Evolutionary conservation across 2,797 vertebrate species (phyloP).

Genomic region (Eutrigla gurnardus): DNA sequence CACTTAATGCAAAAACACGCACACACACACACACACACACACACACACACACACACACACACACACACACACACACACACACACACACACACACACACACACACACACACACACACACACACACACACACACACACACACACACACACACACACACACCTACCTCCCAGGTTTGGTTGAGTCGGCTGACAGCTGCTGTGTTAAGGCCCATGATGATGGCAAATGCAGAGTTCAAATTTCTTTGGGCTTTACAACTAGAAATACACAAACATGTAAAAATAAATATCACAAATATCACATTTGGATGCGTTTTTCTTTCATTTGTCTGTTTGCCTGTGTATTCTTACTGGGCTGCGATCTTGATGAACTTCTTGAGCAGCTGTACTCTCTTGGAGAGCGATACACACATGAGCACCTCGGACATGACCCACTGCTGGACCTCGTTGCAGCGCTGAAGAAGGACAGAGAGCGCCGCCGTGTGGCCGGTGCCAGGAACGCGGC

Average conservation of each 20-base stretch:
- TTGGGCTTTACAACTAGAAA: slow-evolving; percentile 93
- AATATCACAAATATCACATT: not conserved
- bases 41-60: slow-evolving; percentile 18
- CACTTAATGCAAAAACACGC: not conserved
- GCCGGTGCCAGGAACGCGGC: slow-evolving; percentile 88
- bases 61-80: slow-evolving; percentile 14
- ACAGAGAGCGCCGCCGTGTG: slow-evolving; percentile 93
- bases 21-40: not conserved
- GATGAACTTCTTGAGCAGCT: slow-evolving; percentile 98
- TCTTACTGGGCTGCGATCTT: slow-evolving; percentile 98
- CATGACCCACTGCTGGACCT: slow-evolving; percentile 98
- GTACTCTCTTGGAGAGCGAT: slow-evolving; percentile 94
- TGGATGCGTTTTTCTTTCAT: not conserved
- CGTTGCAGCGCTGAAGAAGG: slow-evolving; percentile 95
- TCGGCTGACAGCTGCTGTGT: slow-evolving; percentile 94
- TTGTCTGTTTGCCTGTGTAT: slow-evolving; percentile 16
- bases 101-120: not conserved
- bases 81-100: not conserved
- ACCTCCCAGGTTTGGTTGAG: slow-evolving; percentile 98
- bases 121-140: not conserved
- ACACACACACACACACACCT: slow-evolving; percentile 36
- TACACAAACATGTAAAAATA: slow-evolving; percentile 3
- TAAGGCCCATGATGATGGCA: slow-evolving; percentile 98
- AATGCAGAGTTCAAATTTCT: slow-evolving; percentile 97
- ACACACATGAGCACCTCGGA: slow-evolving; percentile 95